Evolutionary conservation across 2,888 invertebrate genomes (phyloP), one percentile per base, ranked within the genome.

Genomic region (Agrochola circellaris): DNA sequence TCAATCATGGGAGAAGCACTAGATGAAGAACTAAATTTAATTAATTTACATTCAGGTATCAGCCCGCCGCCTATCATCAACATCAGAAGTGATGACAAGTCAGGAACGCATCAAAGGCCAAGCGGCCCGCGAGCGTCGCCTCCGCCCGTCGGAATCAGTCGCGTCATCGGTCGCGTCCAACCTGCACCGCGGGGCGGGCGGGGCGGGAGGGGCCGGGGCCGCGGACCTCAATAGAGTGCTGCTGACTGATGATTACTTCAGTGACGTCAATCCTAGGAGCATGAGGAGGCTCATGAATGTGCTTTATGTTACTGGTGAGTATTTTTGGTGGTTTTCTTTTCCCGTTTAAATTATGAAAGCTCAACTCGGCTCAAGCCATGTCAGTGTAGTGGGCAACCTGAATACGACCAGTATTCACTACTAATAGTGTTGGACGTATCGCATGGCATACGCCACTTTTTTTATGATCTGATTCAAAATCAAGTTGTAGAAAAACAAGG

Each of bases 251-350:
- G 99, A 99, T 95, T 99, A 99, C 97, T 99, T 99, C 95, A 99
- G 99, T 90, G 99, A 99, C 94, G 99, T 99, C 84, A 99, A 99
- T 97, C 99, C 99, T 0, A 97, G 99, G 67, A 99, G 99, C 90
- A 99, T 99, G 99, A 97, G 99, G 82, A 97, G 99, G 73, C 97
- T 99, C 42, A 99, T 99, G 99, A 99, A 99, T 95, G 99, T 99
- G 78, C 98, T 99, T 75, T 99, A 99, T 91, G 98, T 99, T 73
- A 99, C 99, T 81, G 99, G 99, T 98, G 90, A 92, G 89, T 73
- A 17, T 54, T n/a, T 30, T 11, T 42, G 7, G 20, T 76, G 1
- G 4, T 34, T 0, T 62, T 26, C 3, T 38, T 26, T 15, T 26
- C 20, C 3, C 30, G 15, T 54, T 51, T 51, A 30, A 30, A 67